Conservation (phyloP, 2,113 vertebrate species). For the Crotophaga sulcirostris region DNA sequence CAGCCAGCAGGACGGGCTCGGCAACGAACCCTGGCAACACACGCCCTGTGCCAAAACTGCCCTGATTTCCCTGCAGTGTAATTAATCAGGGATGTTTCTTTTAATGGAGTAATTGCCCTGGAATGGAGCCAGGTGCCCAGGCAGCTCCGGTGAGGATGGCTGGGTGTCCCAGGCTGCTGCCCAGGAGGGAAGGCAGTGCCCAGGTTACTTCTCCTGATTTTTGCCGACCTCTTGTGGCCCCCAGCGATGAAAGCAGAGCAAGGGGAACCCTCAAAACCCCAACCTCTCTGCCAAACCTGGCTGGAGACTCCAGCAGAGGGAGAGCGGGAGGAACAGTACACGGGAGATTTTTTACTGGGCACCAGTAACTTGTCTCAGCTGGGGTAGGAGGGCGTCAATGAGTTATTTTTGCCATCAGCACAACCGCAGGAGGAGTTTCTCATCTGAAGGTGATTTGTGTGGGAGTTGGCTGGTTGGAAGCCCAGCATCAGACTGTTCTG, state of each 20-base stretch:
- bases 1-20: not conserved
- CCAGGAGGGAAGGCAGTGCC: not conserved
- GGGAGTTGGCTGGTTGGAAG: not conserved
- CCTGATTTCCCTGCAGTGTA: not conserved
- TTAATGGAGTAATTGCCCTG: not conserved
- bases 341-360: fast-evolving
- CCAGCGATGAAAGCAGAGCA: fast-evolving
- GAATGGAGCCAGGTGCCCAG: not conserved
- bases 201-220: not conserved
- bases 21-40: not conserved
- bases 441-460: not conserved
- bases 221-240: not conserved
- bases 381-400: not conserved
- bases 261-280: not conserved
- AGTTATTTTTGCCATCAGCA: not conserved
- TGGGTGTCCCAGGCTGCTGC: not conserved
- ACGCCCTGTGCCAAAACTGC: fast-evolving
- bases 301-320: not conserved
- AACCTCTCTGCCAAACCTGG: fast-evolving
- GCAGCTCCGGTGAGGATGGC: not conserved
- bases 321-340: not conserved
- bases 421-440: not conserved
- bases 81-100: not conserved
- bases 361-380: not conserved
- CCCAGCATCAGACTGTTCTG: not conserved